These are phyloP conservation scores for Botia almorhae DNA, from an alignment of 2,797 vertebrate genomes.

Conservation along the genomic window DNA sequence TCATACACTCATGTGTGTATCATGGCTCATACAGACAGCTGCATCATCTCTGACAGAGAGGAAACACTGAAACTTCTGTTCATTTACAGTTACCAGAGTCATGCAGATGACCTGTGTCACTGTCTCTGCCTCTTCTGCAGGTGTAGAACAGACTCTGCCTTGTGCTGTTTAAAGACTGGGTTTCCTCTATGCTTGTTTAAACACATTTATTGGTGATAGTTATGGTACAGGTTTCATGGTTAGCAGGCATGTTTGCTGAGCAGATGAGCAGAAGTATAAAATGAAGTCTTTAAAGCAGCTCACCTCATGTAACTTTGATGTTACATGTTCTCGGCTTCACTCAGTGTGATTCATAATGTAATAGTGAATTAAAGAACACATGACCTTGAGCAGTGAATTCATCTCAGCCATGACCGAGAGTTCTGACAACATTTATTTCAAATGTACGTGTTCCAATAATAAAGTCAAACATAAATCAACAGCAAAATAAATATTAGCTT, in stretches of 20 bases:
- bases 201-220: too few relatives aligned
- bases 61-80: constrained; percentile 36
- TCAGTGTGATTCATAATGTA: constrained; percentile 28
- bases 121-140: background rate
- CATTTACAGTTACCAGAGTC: background rate
- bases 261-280: background rate
- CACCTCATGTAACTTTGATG: constrained; percentile 9
- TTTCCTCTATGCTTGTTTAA: background rate
- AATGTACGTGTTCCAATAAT: constrained; percentile 79
- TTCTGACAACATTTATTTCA: constrained; percentile 87
- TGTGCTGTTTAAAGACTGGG: background rate
- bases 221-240: background rate
- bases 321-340: constrained; percentile 7
- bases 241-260: background rate
- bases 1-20: constrained; percentile 16
- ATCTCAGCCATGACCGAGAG: background rate
- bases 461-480: constrained; percentile 74
- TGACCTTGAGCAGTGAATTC: constrained; percentile 21
- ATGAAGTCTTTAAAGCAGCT: constrained; percentile 26
- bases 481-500: constrained; percentile 92
- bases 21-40: constrained; percentile 18
- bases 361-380: constrained; percentile 18
- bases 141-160: background rate
- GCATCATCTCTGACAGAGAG: constrained; percentile 31
- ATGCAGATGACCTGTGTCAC: too few relatives aligned